phyloP scores from a whole-genome alignment of 1,140 invertebrate species.

The Neomicropteryx cornuta region DNA sequence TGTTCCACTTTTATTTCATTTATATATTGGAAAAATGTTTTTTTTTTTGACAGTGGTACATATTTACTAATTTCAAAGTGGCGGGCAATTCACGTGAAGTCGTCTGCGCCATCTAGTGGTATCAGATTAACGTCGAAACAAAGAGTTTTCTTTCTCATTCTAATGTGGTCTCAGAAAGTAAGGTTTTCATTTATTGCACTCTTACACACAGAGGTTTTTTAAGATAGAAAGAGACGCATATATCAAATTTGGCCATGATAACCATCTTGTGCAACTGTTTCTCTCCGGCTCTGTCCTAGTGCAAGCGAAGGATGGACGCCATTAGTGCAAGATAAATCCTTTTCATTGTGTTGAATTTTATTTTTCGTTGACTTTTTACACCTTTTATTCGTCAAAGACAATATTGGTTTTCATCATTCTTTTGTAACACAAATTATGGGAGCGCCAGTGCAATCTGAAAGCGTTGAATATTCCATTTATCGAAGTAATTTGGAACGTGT shows the following conservation, averaged over 20 bases:
- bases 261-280: conserved; percentile 42
- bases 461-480: conserved; percentile 10
- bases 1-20: too few species aligned
- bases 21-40: too few species aligned
- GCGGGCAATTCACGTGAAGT: too few species aligned
- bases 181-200: conserved; percentile 38
- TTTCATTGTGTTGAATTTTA: conserved; percentile 20
- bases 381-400: too few species aligned
- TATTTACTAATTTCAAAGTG: too few species aligned
- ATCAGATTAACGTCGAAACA: too few species aligned
- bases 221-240: conserved; percentile 25
- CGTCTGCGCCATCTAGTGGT: conserved; percentile 30
- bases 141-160: conserved; percentile 31
- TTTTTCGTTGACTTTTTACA: too few species aligned
- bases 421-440: too few species aligned
- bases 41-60: too few species aligned
- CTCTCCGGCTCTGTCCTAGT: conserved; percentile 37
- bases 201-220: conserved; percentile 12
- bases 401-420: too few species aligned
- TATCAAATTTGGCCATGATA: conserved; percentile 34
- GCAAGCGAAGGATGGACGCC: conserved; percentile 39
- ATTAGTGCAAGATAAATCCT: conserved; percentile 37
- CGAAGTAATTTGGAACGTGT: conserved; percentile 10
- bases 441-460: conserved; percentile 11
- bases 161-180: conserved; percentile 31